Evolutionary conservation across 2,797 vertebrate species (phyloP), one percentile per base, ranked within the genome.

Genomic region (Leuciscus waleckii): DNA sequence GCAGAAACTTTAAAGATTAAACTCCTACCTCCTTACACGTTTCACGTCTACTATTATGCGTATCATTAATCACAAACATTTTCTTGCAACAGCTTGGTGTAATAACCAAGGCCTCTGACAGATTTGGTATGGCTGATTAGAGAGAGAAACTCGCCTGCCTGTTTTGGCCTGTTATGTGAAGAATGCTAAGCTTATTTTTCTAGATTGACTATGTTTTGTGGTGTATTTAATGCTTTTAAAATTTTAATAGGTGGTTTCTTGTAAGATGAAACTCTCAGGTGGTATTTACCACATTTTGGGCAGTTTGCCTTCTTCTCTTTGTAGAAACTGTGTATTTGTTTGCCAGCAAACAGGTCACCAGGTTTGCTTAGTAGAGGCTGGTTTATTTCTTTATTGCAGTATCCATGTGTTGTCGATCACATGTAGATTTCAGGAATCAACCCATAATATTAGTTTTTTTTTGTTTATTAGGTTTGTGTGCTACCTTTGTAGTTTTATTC

Each of bases 101-200:
- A 49, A 69, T 73, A 74, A n/a, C 26, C 9, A 75, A 35, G 56
- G 56, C 39, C 17, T 21, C 54, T 23, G 49, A 26, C 54, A 21
- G 51, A 43, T 71, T 35, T 82, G 29, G 2, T 26, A 29, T 10
- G 29, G 43, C 41, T 54, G 43, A 76, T 83, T 2, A 67, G 13
- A 51, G 5, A 29, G n/a, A 54, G 73, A 77, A 54, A 41, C 10
- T 32, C 41, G 3, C 7, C 9, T 29, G 9, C 16, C 21, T 51
- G 56, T 74, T 63, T 61, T 46, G 54, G 10, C 29, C 19, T 83
- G 71, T 67, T 75, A 26, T 75, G 73, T 76, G n/a, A 76, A 67
- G 73, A 83, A 83, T 83, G 73, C n/a, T 21, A 10, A 7, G 49
- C 26, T 43, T 73, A 16, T 73, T 82, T 82, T 51, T 81, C 79